Evolutionary conservation across 2,113 vertebrate genomes (phyloP).

Genomic region (Thymallus thymallus): DNA sequence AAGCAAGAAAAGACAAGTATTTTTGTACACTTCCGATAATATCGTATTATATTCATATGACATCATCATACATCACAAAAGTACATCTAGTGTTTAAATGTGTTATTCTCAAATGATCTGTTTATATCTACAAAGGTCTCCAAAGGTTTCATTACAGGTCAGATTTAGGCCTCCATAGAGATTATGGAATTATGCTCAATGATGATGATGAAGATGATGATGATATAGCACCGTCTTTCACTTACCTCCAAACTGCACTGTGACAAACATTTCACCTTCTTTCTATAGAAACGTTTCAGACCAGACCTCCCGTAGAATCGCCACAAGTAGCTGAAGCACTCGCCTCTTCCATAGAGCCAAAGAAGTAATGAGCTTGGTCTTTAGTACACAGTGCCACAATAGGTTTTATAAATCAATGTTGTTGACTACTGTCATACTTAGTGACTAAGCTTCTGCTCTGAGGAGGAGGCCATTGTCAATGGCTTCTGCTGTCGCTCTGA

Average conservation of each 20-base stretch:
- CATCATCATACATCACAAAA: too few relatives aligned
- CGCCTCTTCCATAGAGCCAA: slow-evolving; percentile 5
- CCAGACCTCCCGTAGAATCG: background rate
- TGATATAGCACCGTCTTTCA: slow-evolving; percentile 2
- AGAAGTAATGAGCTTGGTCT: slow-evolving; percentile 14
- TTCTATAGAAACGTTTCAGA: background rate
- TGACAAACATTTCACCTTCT: slow-evolving; percentile 65
- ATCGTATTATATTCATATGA: too few relatives aligned
- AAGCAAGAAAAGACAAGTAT: background rate
- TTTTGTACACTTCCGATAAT: background rate
- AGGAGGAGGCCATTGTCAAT: slow-evolving; percentile 3
- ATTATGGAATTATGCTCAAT: background rate
- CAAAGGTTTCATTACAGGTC: too few relatives aligned
- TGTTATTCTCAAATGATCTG: background rate
- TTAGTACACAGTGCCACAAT: slow-evolving; percentile 26
- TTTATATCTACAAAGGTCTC: too few relatives aligned
- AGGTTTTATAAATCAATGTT: slow-evolving; percentile 38
- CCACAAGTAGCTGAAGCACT: background rate
- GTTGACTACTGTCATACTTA: slow-evolving; percentile 45
- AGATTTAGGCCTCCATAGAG: background rate
- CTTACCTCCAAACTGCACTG: slow-evolving; percentile 69
- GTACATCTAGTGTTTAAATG: too few relatives aligned
- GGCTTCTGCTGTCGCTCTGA: background rate
- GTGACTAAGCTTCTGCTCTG: slow-evolving; percentile 40
- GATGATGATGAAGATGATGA: background rate